Evolutionary conservation across 2,888 invertebrate species (phyloP).

Genomic region (Liodrosophila aerea): DNA sequence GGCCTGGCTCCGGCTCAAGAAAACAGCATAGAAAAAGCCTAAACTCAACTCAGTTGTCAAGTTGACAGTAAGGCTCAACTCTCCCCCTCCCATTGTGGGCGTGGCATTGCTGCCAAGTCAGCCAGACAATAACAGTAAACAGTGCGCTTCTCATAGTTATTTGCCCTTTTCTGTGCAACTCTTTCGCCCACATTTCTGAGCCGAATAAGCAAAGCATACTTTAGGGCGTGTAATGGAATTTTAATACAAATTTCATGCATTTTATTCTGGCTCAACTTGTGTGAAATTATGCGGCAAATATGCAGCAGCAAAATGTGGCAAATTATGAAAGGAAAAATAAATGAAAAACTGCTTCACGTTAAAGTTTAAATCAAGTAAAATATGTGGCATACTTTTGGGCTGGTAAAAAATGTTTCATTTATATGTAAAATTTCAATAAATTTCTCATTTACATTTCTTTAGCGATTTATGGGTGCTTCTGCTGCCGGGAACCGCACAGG

Average conservation of each 20-base stretch:
- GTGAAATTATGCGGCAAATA: background rate
- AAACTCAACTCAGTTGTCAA: conserved; percentile 17
- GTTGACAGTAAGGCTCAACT: conserved; percentile 50
- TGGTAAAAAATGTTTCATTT: no score
- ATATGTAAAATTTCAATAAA: no score
- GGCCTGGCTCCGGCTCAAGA: conserved; percentile 41
- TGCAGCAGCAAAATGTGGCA: no score
- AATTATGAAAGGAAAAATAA: no score
- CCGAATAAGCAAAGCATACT: conserved; percentile 8
- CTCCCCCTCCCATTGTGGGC: background rate
- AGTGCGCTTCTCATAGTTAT: conserved; percentile 27
- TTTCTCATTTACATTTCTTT: no score
- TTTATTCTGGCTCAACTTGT: background rate
- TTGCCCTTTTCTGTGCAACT: conserved; percentile 31
- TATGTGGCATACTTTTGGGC: conserved; percentile 15
- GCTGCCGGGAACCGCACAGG: conserved; percentile 4
- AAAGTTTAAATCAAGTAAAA: background rate
- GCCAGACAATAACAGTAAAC: conserved; percentile 51
- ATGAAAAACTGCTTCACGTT: background rate
- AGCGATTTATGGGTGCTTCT: background rate
- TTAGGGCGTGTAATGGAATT: background rate
- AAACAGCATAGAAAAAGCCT: conserved; percentile 18
- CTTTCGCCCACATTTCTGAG: conserved; percentile 18
- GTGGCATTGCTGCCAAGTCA: conserved; percentile 15
- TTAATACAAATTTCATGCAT: background rate